Percentiles rank a stretch among this genome's conserved stretches.
Evolutionary conservation across 2,888 invertebrate genomes (phyloP).

Genomic region (Acrobasis suavella): DNA sequence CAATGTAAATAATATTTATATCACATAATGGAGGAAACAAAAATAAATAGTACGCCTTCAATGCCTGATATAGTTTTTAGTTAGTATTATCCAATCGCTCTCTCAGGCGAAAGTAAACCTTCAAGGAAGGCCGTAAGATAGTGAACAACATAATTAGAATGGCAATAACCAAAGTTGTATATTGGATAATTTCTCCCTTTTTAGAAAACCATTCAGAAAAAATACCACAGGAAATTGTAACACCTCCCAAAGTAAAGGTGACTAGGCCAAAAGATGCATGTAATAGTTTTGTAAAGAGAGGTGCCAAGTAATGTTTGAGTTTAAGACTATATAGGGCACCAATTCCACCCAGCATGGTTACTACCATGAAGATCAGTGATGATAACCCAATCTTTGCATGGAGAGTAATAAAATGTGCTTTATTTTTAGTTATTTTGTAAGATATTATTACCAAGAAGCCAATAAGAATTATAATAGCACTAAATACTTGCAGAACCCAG

Average conservation of each 20-base stretch:
- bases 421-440: conserved; percentile 64
- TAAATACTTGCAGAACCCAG: conserved; percentile 70
- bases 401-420: conserved; percentile 62
- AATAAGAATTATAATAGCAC: conserved; percentile 50
- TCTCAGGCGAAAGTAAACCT: conserved; percentile 73
- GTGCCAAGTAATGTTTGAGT: conserved; percentile 69
- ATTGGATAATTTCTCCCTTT: conserved; percentile 64
- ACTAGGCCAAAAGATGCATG: conserved; percentile 69
- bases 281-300: conserved; percentile 71
- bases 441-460: conserved; percentile 70
- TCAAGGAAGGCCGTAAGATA: conserved; percentile 67
- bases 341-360: conserved; percentile 71
- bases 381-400: conserved; percentile 75
- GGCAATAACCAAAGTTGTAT: conserved; percentile 57
- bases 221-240: conserved; percentile 64
- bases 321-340: conserved; percentile 71
- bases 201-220: conserved; percentile 68
- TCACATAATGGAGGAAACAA: conserved; percentile 11
- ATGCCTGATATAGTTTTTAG: conserved; percentile 38
- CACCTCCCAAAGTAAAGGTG: conserved; percentile 67
- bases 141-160: conserved; percentile 65
- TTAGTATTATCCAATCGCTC: conserved; percentile 68
- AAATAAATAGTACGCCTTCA: background rate
- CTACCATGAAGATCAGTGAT: conserved; percentile 63
- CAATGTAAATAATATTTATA: conserved; percentile 6